A percentile compares a stretch with the other conserved stretches of the same genome.
These are phyloP conservation scores for Turnix velox DNA, from an alignment of 2,113 vertebrate genomes.

Conservation along the genomic window DNA sequence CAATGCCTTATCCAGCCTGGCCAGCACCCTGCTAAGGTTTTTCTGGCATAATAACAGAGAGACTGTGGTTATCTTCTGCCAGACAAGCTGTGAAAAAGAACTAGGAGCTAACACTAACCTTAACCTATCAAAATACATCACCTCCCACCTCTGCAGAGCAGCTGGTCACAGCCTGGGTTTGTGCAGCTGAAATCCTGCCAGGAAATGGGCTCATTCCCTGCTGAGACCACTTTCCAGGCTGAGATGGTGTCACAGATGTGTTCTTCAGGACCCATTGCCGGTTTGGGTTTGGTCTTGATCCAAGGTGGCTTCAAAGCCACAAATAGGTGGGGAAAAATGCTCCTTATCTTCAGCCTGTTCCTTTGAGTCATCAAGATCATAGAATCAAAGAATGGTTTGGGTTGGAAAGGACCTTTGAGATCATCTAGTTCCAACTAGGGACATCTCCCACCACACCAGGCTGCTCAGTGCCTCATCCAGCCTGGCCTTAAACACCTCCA, in stretches of 20 bases:
- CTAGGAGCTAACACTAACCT: not conserved
- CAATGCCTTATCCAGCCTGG: too few relatives aligned
- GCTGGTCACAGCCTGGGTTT: rapidly evolving
- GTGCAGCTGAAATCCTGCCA: not conserved
- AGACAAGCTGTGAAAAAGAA: not conserved
- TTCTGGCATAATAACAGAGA: not conserved
- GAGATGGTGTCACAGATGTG: not conserved
- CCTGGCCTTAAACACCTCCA: too few relatives aligned
- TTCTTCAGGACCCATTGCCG: not conserved
- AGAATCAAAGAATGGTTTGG: not conserved
- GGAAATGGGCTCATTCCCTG: not conserved
- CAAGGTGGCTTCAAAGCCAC: not conserved
- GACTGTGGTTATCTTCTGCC: not conserved
- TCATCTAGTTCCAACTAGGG: too few relatives aligned
- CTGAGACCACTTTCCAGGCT: not conserved
- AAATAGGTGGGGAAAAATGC: not conserved
- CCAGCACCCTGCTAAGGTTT: not conserved
- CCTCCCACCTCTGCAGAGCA: not conserved
- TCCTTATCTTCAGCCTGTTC: not conserved
- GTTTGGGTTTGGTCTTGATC: not conserved
- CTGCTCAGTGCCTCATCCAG: too few relatives aligned
- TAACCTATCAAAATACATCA: rapidly evolving
- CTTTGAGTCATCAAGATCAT: not conserved
- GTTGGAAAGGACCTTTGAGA: too few relatives aligned
- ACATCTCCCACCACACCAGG: too few relatives aligned